Evolutionary conservation across 1,140 invertebrate species (phyloP).

Genomic region (Drosophila arawakana): DNA sequence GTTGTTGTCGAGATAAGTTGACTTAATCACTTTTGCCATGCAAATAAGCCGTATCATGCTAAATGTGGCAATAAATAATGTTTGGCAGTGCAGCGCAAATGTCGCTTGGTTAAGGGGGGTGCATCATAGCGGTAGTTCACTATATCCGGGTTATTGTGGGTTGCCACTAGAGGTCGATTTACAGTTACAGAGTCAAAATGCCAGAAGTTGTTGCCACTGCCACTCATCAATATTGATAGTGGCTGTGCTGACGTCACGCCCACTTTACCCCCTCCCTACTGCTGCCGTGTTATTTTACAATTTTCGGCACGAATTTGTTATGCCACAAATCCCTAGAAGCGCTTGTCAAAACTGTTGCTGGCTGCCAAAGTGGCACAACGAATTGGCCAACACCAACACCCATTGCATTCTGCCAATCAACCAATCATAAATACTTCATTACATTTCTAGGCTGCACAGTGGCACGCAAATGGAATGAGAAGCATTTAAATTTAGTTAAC

Average conservation of each 20-base stretch:
- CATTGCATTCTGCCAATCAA: slow-evolving; percentile 64
- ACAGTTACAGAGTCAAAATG: slow-evolving; percentile 12
- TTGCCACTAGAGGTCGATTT: slow-evolving; percentile 7
- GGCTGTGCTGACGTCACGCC: neutral
- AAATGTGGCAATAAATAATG: slow-evolving; percentile 49
- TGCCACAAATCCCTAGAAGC: slow-evolving; percentile 79
- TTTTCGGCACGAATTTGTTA: slow-evolving; percentile 77
- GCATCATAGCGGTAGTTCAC: slow-evolving; percentile 14
- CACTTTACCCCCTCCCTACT: slow-evolving; percentile 1
- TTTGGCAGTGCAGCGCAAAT: neutral
- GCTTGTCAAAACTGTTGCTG: slow-evolving; percentile 32
- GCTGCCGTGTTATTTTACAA: slow-evolving; percentile 55
- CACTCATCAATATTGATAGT: slow-evolving; percentile 62
- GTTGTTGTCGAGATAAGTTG: slow-evolving; percentile 37
- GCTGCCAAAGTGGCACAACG: slow-evolving; percentile 25
- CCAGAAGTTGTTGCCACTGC: slow-evolving; percentile 32
- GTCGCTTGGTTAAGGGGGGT: too few species aligned
- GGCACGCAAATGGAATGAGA: neutral
- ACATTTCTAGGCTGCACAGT: slow-evolving; percentile 36
- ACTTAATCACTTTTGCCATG: slow-evolving; percentile 60
- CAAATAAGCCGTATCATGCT: slow-evolving; percentile 27
- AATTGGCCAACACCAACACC: slow-evolving; percentile 50
- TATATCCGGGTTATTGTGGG: slow-evolving; percentile 14
- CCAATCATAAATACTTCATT: slow-evolving; percentile 78
- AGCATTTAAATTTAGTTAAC: neutral